These are phyloP conservation scores for Tetanocera ferruginea DNA, from an alignment of 2,888 invertebrate genomes.

Conservation along the genomic window DNA sequence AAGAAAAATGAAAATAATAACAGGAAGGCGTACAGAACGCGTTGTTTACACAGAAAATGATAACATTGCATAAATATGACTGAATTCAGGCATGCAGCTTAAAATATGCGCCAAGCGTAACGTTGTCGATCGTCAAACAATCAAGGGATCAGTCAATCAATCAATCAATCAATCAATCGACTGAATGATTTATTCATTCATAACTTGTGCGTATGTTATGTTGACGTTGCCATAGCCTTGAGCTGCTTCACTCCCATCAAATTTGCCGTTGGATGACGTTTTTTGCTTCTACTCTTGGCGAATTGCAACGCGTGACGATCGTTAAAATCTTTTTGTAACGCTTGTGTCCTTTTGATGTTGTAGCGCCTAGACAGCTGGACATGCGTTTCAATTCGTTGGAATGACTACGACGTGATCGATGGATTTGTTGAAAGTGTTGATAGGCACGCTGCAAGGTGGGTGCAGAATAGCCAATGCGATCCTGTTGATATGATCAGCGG, in stretches of 20 bases:
- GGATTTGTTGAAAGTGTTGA: background rate
- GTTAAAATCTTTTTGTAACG: background rate
- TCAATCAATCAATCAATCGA: background rate
- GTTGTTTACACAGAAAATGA: conserved; percentile 35
- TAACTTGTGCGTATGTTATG: conserved; percentile 43
- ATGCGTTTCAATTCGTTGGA: background rate
- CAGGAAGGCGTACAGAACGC: conserved; percentile 28
- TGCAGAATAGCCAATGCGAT: background rate
- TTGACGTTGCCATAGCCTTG: background rate
- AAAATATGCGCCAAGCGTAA: background rate
- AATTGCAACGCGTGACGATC: background rate
- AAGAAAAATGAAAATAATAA: conserved; percentile 11
- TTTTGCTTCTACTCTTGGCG: background rate
- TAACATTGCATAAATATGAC: background rate
- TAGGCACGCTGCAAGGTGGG: background rate
- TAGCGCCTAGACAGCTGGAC: conserved; percentile 5
- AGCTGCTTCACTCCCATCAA: background rate
- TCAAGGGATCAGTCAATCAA: conserved; percentile 2
- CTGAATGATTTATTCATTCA: conserved; percentile 21
- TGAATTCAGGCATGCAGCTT: background rate
- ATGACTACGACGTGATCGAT: background rate
- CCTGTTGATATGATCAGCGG: no score
- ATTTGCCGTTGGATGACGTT: background rate
- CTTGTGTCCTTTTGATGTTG: conserved; percentile 17
- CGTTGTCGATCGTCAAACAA: background rate